phyloP scores from a whole-genome alignment of 1,140 invertebrate species.

The Nomia melanderi region DNA sequence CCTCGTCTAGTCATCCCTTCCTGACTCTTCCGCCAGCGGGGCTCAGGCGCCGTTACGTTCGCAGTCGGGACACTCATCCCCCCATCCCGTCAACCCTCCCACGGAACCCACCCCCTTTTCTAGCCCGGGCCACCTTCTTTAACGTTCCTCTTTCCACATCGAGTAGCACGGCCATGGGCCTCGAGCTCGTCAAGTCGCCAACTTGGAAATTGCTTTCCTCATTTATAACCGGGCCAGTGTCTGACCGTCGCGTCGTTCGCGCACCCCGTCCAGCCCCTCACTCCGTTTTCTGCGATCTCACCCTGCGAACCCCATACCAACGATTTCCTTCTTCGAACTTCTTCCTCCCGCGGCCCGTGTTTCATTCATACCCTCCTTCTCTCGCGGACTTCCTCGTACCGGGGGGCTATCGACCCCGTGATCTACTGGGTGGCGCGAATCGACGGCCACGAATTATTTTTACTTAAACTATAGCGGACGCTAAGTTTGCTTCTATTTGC shows the following conservation, averaged over 20 bases:
- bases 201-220: slow-evolving; percentile 75
- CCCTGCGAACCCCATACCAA: slow-evolving; percentile 17
- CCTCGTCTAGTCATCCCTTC: slow-evolving; percentile 63
- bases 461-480: too few species aligned
- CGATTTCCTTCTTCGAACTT: slow-evolving; percentile 29
- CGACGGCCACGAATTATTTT: too few species aligned
- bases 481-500: too few species aligned
- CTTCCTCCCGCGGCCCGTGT: slow-evolving; percentile 4
- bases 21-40: slow-evolving; percentile 46
- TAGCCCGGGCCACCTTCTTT: slow-evolving; percentile 34
- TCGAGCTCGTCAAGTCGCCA: slow-evolving; percentile 69
- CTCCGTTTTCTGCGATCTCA: slow-evolving; percentile 60
- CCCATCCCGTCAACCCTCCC: not conserved
- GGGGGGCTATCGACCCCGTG: slow-evolving; percentile 60
- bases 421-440: too few species aligned
- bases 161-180: slow-evolving; percentile 55
- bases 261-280: too few species aligned
- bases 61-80: slow-evolving; percentile 38
- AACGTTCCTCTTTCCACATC: slow-evolving; percentile 55
- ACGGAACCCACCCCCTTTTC: not conserved
- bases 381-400: slow-evolving; percentile 3
- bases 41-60: slow-evolving; percentile 45
- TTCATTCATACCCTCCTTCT: not conserved
- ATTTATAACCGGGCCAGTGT: slow-evolving; percentile 71
- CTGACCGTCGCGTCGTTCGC: slow-evolving; percentile 59